phyloP scores from a whole-genome alignment of 2,888 invertebrate species.

The Conus canariensis region DNA sequence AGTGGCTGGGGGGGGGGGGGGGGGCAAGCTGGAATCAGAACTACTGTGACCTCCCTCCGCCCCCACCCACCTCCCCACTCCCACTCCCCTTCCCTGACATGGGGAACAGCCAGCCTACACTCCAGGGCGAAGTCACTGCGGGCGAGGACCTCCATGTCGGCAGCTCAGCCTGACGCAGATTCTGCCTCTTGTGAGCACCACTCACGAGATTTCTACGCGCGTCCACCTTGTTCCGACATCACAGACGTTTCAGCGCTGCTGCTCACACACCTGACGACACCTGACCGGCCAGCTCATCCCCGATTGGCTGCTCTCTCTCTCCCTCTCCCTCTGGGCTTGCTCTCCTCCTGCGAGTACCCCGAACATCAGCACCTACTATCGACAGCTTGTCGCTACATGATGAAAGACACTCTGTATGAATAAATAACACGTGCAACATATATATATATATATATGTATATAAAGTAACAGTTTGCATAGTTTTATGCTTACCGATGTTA shows the following conservation, averaged over 20 bases:
- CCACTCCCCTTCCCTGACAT: too few relatives aligned
- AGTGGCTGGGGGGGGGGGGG: too few relatives aligned
- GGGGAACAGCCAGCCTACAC: too few relatives aligned
- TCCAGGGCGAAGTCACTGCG: too few relatives aligned
- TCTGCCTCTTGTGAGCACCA: too few relatives aligned
- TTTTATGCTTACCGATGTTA: neutral
- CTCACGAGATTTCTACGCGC: too few relatives aligned
- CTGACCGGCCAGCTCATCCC: neutral
- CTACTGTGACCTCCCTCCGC: too few relatives aligned
- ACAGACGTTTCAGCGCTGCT: neutral
- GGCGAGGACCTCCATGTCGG: too few relatives aligned
- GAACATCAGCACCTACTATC: neutral
- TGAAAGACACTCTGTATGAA: constrained; percentile 24
- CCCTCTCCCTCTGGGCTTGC: neutral
- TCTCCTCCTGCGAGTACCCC: too few relatives aligned
- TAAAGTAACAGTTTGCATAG: constrained; percentile 17
- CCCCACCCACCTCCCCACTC: too few relatives aligned
- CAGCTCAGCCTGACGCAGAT: too few relatives aligned
- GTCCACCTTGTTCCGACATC: neutral
- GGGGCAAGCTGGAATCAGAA: too few relatives aligned
- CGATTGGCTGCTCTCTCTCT: neutral
- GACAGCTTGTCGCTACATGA: neutral
- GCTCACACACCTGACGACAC: neutral
- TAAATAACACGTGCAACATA: constrained; percentile 16
- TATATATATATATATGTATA: neutral